A percentile compares a stretch with the other conserved stretches of the same genome.
Evolutionary conservation across 2,888 invertebrate species (phyloP).

Genomic region (Diplazon laetatorius): DNA sequence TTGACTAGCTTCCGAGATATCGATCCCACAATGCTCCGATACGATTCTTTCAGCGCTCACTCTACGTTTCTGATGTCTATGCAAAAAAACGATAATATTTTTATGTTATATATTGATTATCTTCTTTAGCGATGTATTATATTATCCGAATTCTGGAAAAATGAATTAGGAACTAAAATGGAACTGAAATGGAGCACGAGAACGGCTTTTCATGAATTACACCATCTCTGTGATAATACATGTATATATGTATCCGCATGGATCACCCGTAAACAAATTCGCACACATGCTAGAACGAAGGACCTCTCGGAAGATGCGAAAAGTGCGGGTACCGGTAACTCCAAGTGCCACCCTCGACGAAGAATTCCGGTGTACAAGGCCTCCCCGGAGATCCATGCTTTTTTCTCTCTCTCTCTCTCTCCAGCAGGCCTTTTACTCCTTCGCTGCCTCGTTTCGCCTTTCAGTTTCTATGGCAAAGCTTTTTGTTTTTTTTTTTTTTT

Average conservation of each 20-base stretch:
- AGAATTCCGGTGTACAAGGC: conserved; percentile 49
- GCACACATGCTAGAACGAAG: conserved; percentile 2
- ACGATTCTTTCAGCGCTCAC: not conserved
- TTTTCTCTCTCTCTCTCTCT: too few relatives aligned
- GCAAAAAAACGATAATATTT: too few relatives aligned
- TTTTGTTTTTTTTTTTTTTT: too few relatives aligned
- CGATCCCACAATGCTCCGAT: conserved; percentile 29
- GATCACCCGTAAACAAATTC: too few relatives aligned
- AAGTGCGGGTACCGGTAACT: conserved; percentile 37
- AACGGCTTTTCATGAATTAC: too few relatives aligned
- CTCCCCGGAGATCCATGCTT: conserved; percentile 18
- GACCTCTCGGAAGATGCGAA: conserved; percentile 28
- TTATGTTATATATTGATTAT: too few relatives aligned
- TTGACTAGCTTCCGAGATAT: conserved; percentile 41
- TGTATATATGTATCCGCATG: too few relatives aligned
- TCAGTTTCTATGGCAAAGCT: conserved; percentile 37
- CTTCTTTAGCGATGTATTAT: too few relatives aligned
- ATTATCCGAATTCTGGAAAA: too few relatives aligned
- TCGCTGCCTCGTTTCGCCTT: conserved; percentile 26
- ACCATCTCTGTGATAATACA: too few relatives aligned
- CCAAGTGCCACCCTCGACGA: conserved; percentile 11
- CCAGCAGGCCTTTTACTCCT: conserved; percentile 26
- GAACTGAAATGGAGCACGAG: too few relatives aligned
- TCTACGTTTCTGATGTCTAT: not conserved
- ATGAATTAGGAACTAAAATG: too few relatives aligned